phyloP scores from a whole-genome alignment of 2,888 invertebrate genomes.

The Scotopteryx bipunctaria region DNA sequence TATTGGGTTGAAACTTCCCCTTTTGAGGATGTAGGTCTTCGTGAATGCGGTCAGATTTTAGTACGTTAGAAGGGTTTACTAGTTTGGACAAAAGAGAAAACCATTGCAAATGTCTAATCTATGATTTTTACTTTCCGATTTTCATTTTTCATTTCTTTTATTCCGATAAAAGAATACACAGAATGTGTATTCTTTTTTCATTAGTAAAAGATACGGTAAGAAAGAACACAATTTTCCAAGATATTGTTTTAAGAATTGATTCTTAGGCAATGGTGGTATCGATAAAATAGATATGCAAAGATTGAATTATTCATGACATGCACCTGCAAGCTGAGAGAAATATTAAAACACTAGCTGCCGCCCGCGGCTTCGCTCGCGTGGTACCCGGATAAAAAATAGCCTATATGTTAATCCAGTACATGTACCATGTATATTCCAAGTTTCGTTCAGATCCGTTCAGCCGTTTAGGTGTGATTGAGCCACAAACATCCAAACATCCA shows the following conservation, averaged over 20 bases:
- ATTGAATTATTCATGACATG: constrained; percentile 13
- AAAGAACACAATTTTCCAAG: not conserved
- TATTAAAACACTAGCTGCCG: too few species aligned
- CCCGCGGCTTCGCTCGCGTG: too few species aligned
- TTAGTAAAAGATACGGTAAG: too few species aligned
- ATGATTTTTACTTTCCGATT: not conserved
- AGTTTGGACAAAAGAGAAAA: not conserved
- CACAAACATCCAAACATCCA: too few species aligned
- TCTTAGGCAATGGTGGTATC: not conserved
- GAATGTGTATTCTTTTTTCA: too few species aligned
- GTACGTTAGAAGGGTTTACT: constrained; percentile 1
- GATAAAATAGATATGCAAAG: not conserved
- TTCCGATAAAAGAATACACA: too few species aligned
- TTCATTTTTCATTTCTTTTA: too few species aligned
- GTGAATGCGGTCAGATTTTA: constrained; percentile 21
- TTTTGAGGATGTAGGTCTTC: constrained; percentile 30
- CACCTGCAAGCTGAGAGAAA: constrained; percentile 14
- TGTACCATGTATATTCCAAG: too few species aligned
- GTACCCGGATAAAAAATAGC: too few species aligned
- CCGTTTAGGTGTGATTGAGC: too few species aligned
- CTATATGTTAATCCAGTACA: too few species aligned
- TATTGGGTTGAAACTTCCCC: constrained; percentile 54
- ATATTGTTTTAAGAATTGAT: not conserved
- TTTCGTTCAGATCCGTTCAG: too few species aligned
- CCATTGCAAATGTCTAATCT: not conserved